Base-by-base conservation (phyloP, 53 echinoderm and acorn worm species). In the Mesocentrotus franciscanus region DNA sequence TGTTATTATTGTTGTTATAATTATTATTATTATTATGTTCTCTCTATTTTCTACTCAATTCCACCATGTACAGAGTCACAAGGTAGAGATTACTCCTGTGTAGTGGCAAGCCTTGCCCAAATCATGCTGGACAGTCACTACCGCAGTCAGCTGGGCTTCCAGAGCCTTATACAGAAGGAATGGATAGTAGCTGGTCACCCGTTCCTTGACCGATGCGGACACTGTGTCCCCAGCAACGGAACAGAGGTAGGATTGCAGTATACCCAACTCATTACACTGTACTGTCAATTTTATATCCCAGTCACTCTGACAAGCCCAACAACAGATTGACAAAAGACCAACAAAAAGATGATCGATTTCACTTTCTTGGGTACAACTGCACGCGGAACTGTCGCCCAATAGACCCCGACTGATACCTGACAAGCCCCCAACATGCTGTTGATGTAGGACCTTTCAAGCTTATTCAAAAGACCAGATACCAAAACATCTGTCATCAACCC, bases 101-200 rank as follows among this genome's bases (percentile, higher is more conserved):
- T 99, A 27, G 95, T 99, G 20, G 96, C 99, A 8, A 97, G 96
- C 17, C 78, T 99, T 78, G 96, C 97, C 0, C 99, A 99, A 95
- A 95, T 99, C 93, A 98, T 99, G 95, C 93, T 99, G 57, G 99
- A 99, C 55, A 97, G 97, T 32, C 90, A 97, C 85, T 96, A 94
- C 90, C 95, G 99, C 34, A 99, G 97, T 12, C 99, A 97, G 93
- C 96, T 98, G 49, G 99, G 99, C 89, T 99, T 99, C 94, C 98
- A 99, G 90, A 99, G 97, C 61, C 93, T 99, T 7, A 85, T 99
- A 10, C 99, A 99, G 96, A 95, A 97, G 84, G 99, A 99, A 79
- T 99, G 99, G 99, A 96, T 99, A 27, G 96, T 98, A 10, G 96
- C 92, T 11, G 99, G 99, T 49, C 99, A 99, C 93, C 97, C 97